Evolutionary conservation across 2,113 vertebrate species (phyloP).

Genomic region (Telmatochromis sp.): DNA sequence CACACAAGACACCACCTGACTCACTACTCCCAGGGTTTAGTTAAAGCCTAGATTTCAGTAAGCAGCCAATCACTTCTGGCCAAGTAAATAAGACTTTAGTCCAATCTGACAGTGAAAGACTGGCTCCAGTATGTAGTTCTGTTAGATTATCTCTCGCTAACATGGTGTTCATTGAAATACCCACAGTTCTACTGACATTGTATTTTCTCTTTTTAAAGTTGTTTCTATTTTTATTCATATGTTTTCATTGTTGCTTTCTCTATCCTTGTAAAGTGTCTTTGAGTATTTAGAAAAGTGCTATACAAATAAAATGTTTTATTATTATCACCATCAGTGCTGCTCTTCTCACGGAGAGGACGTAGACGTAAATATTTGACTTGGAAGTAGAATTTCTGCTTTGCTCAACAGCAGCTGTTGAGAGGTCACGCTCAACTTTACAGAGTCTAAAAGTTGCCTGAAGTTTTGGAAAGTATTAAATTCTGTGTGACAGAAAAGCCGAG

Average conservation of each 20-base stretch:
- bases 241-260: conserved; percentile 64
- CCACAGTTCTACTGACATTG: conserved; percentile 62
- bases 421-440: not conserved
- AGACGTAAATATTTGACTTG: not conserved
- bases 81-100: not conserved
- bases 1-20: not conserved
- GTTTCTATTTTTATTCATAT: conserved; percentile 68
- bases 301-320: conserved; percentile 75
- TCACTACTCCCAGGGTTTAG: not conserved
- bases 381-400: not conserved
- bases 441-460: not conserved
- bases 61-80: not conserved
- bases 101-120: not conserved
- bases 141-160: conserved; percentile 50
- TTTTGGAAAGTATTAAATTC: not conserved
- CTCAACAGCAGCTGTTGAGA: not conserved
- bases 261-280: conserved; percentile 72
- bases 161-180: conserved; percentile 53
- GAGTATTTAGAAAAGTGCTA: conserved; percentile 73
- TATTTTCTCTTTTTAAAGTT: conserved; percentile 62
- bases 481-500: rapidly evolving
- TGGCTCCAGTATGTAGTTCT: conserved; percentile 30
- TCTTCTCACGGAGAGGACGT: not conserved
- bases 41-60: not conserved
- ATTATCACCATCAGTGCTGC: conserved; percentile 50